Percentiles rank a stretch among this genome's conserved stretches.
phyloP scores from a whole-genome alignment of 1,140 invertebrate species.

The Aethina tumida region DNA sequence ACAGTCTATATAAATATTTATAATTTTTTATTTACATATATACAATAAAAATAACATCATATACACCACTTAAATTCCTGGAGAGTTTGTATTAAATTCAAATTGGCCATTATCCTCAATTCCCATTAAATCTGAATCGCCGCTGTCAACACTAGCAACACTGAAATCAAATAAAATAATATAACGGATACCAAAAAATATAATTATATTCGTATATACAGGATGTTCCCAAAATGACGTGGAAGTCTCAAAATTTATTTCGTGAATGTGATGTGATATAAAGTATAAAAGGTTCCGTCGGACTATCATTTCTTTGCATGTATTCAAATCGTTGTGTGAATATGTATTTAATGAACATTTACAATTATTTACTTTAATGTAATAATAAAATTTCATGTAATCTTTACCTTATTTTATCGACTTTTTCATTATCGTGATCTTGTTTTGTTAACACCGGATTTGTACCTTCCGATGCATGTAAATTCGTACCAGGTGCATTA shows the following conservation, averaged over 20 bases:
- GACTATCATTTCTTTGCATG: too few species aligned
- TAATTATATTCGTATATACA: background rate
- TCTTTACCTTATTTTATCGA: conserved; percentile 40
- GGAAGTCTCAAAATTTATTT: too few species aligned
- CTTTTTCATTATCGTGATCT: conserved; percentile 33
- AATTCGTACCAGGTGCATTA: conserved; percentile 54
- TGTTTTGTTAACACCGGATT: conserved; percentile 52
- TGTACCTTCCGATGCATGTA: conserved; percentile 54
- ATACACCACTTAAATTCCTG: too few species aligned
- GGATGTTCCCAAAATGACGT: background rate
- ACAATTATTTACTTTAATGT: too few species aligned
- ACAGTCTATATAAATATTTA: too few species aligned
- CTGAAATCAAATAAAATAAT: conserved; percentile 11
- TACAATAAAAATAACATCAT: too few species aligned
- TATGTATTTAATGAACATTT: too few species aligned
- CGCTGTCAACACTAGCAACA: conserved; percentile 41
- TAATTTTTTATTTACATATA: too few species aligned
- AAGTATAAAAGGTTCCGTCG: too few species aligned
- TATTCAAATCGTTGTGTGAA: too few species aligned
- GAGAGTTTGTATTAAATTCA: too few species aligned
- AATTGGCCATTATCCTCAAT: conserved; percentile 54
- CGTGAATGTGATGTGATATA: too few species aligned
- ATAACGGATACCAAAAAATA: background rate
- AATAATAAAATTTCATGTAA: conserved; percentile 6
- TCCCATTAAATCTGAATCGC: conserved; percentile 52